phyloP scores from a whole-genome alignment of 2,113 vertebrate species.

The Serinus canaria region DNA sequence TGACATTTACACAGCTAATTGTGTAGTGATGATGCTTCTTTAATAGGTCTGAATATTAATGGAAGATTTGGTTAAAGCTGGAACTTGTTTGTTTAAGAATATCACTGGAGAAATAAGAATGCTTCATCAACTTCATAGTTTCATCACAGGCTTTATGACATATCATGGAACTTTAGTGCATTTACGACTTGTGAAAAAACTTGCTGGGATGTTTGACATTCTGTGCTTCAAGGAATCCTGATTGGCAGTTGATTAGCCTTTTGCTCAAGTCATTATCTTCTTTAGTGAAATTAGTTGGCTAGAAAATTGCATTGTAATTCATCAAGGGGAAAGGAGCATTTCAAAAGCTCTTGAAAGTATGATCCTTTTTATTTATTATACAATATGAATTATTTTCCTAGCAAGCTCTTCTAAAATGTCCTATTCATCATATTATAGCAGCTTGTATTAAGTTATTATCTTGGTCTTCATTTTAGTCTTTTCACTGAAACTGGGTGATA shows the following conservation, averaged over 20 bases:
- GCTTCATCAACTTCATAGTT: slow-evolving; percentile 71
- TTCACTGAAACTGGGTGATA: slow-evolving; percentile 29
- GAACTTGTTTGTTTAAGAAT: slow-evolving; percentile 73
- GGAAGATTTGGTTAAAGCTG: slow-evolving; percentile 64
- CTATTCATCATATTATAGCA: slow-evolving; percentile 21
- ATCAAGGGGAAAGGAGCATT: slow-evolving; percentile 73
- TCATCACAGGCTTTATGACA: slow-evolving; percentile 69
- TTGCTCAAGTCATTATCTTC: slow-evolving; percentile 93
- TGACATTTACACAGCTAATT: slow-evolving; percentile 77
- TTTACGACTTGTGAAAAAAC: slow-evolving; percentile 78
- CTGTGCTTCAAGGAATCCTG: slow-evolving; percentile 83
- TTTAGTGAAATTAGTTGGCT: slow-evolving; percentile 90
- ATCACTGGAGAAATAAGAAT: slow-evolving; percentile 69
- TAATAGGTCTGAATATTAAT: slow-evolving; percentile 77
- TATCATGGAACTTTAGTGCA: slow-evolving; percentile 68
- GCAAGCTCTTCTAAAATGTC: slow-evolving; percentile 49
- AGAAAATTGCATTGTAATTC: slow-evolving; percentile 91
- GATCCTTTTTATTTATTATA: slow-evolving; percentile 69
- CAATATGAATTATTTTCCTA: slow-evolving; percentile 63
- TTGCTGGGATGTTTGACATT: slow-evolving; percentile 85
- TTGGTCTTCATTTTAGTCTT: slow-evolving; percentile 38
- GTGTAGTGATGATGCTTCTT: slow-evolving; percentile 67
- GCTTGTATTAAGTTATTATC: slow-evolving; percentile 52
- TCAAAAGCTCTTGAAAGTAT: slow-evolving; percentile 64
- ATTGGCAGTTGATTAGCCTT: slow-evolving; percentile 97